Evolutionary conservation across 2,113 vertebrate species (phyloP).

Genomic region (Macrotus californicus): DNA sequence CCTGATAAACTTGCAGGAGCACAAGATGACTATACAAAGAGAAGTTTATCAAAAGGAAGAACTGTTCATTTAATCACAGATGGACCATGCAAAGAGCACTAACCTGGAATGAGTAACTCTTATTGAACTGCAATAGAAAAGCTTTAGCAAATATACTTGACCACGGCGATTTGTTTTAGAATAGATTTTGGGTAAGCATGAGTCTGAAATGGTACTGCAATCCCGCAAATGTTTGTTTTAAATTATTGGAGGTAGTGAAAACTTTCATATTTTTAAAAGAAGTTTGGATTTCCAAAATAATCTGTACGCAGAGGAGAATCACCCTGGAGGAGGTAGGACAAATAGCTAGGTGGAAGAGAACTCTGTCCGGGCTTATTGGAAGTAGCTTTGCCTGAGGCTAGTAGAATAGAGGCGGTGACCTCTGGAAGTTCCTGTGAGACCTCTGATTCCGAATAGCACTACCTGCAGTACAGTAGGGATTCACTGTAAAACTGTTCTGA

Average conservation of each 20-base stretch:
- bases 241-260: background rate
- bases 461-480: background rate
- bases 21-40: conserved; percentile 27
- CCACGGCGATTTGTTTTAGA: background rate
- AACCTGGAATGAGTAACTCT: background rate
- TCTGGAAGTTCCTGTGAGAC: background rate
- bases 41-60: conserved; percentile 62
- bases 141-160: background rate
- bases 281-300: background rate
- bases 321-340: background rate
- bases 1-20: conserved; percentile 60
- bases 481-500: background rate
- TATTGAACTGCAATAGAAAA: background rate
- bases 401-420: background rate
- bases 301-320: background rate
- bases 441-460: background rate
- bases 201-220: background rate
- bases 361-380: conserved; percentile 35
- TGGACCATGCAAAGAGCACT: background rate
- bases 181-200: background rate
- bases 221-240: background rate
- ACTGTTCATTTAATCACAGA: conserved; percentile 61
- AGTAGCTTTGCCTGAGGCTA: conserved; percentile 26
- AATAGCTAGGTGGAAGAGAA: background rate
- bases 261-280: background rate